Conservation (phyloP, 1,140 invertebrate species). For the Dinothrombium tinctorium region DNA sequence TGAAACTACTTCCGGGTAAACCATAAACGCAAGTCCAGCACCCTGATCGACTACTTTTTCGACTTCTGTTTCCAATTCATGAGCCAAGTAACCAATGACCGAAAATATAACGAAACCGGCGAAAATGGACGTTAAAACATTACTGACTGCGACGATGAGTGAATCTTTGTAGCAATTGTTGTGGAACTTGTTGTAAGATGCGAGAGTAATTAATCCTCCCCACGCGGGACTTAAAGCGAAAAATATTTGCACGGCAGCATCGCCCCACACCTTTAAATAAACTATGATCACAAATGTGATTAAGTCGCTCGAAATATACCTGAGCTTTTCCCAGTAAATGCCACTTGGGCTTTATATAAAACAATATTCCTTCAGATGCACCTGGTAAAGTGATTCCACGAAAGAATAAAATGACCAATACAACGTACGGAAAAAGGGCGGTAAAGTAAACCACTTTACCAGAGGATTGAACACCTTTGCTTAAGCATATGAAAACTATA, state of each 20-base stretch:
- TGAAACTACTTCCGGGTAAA: conserved; percentile 28
- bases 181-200: conserved; percentile 18
- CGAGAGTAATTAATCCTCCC: conserved; percentile 20
- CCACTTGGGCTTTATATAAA: conserved; percentile 29
- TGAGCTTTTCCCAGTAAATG: conserved; percentile 20
- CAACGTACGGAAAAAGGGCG: conserved; percentile 32
- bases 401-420: conserved; percentile 47
- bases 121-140: conserved; percentile 23
- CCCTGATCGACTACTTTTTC: conserved; percentile 21
- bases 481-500: conserved; percentile 31
- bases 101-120: conserved; percentile 25
- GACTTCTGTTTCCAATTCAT: conserved; percentile 20
- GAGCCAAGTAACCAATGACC: conserved; percentile 24
- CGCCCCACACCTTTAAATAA: conserved; percentile 1
- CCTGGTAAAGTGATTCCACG: conserved; percentile 47
- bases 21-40: conserved; percentile 33
- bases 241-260: conserved; percentile 18
- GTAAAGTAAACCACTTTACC: conserved; percentile 22
- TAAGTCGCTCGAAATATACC: conserved; percentile 21
- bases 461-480: conserved; percentile 30
- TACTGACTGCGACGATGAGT: conserved; percentile 21
- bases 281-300: too few species aligned
- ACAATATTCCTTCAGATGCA: conserved; percentile 43
- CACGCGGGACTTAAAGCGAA: conserved; percentile 26
- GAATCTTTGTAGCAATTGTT: conserved; percentile 20